Evolutionary conservation across 2,797 vertebrate genomes (phyloP).

Genomic region (Alca torda): DNA sequence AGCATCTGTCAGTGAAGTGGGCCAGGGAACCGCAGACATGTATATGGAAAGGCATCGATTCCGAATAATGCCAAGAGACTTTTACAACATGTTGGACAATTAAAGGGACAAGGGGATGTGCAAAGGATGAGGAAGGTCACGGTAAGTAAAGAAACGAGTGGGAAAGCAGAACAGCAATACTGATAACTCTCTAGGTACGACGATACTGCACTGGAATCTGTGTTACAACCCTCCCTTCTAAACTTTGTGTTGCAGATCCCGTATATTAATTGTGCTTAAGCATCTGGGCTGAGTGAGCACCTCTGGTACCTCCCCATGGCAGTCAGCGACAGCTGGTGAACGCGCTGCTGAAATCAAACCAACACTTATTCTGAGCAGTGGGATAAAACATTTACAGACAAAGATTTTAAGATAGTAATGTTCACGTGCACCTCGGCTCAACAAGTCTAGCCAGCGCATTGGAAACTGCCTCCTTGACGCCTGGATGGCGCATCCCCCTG

Average conservation of each 20-base stretch:
- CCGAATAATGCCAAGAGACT: neutral
- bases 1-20: neutral
- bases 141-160: neutral
- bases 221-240: neutral
- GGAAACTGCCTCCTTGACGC: neutral
- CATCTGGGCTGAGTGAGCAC: conserved; percentile 11
- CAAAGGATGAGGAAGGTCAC: neutral
- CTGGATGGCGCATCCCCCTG: rapidly evolving
- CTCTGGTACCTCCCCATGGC: neutral
- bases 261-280: neutral
- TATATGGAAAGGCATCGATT: neutral
- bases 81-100: neutral
- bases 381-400: neutral
- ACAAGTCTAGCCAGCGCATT: rapidly evolving
- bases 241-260: neutral
- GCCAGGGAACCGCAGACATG: neutral
- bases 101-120: neutral
- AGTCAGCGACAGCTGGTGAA: neutral
- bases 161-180: neutral
- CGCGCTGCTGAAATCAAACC: neutral
- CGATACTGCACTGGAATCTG: neutral
- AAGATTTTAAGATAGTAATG: neutral
- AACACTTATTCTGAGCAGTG: neutral
- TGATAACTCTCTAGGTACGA: rapidly evolving
- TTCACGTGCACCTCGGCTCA: neutral